Percentiles rank a stretch among this genome's conserved stretches.
Evolutionary conservation across 1,140 invertebrate genomes (phyloP).

Genomic region (Rhyzopertha dominica): DNA sequence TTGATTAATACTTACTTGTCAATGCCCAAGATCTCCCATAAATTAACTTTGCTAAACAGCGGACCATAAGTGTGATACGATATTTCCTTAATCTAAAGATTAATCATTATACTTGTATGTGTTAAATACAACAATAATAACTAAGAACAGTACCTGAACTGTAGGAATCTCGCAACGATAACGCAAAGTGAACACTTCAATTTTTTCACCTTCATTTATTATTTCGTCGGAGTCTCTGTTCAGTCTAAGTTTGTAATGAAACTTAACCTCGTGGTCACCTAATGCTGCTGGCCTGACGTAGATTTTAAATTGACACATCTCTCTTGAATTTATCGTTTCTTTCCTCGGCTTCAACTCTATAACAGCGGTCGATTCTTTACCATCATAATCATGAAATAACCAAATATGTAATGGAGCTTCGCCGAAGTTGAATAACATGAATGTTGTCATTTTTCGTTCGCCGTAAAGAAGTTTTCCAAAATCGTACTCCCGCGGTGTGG

Average conservation of each 20-base stretch:
- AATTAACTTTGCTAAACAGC: slow-evolving; percentile 24
- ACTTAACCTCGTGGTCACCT: slow-evolving; percentile 10
- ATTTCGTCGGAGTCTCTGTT: slow-evolving; percentile 7
- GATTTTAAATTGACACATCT: slow-evolving; percentile 14
- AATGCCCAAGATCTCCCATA: slow-evolving; percentile 30
- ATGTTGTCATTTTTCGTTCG: slow-evolving; percentile 7
- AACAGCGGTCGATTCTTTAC: too few relatives aligned
- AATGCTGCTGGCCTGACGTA: slow-evolving; percentile 7
- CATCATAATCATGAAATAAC: slow-evolving; percentile 9
- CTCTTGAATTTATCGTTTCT: slow-evolving; percentile 16
- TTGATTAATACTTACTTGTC: slow-evolving; percentile 22
- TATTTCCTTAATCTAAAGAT: slow-evolving; percentile 28
- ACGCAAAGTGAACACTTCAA: slow-evolving; percentile 11
- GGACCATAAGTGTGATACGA: slow-evolving; percentile 29
- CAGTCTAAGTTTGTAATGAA: slow-evolving; percentile 19
- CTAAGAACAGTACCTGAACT: slow-evolving; percentile 14
- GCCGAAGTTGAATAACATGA: slow-evolving; percentile 30
- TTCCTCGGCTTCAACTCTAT: neutral
- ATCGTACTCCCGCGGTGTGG: slow-evolving; percentile 19
- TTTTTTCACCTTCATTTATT: slow-evolving; percentile 7
- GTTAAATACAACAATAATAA: too few relatives aligned
- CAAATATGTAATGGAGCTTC: slow-evolving; percentile 21
- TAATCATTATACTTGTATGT: too few relatives aligned
- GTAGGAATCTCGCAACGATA: slow-evolving; percentile 13
- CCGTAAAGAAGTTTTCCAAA: slow-evolving; percentile 16